Percentiles rank a stretch among this genome's conserved stretches.
Evolutionary conservation across 2,113 vertebrate species (phyloP).

Genomic region (Heterocephalus glaber): DNA sequence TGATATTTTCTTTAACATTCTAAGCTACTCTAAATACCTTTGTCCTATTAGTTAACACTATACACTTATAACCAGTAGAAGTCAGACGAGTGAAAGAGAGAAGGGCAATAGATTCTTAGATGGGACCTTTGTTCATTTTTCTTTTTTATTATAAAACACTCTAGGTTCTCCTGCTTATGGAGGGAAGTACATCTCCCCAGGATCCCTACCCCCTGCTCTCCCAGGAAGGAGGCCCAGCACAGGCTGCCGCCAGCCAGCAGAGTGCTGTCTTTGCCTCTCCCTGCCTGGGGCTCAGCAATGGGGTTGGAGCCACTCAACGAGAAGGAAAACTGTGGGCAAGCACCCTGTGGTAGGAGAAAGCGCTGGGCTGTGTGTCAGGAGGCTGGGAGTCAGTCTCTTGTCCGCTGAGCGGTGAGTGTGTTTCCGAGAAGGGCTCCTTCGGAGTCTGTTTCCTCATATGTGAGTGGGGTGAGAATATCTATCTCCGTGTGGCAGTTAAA

Average conservation of each 20-base stretch:
- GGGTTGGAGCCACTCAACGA: not conserved
- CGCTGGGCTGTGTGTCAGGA: not conserved
- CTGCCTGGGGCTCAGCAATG: not conserved
- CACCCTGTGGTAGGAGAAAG: not conserved
- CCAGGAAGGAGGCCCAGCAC: no score
- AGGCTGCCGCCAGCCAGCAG: not conserved
- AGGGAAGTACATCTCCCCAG: not conserved
- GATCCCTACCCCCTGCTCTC: not conserved
- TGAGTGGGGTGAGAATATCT: not conserved
- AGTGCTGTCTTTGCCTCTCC: not conserved
- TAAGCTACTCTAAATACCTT: not conserved
- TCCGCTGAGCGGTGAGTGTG: not conserved
- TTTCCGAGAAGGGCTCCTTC: not conserved
- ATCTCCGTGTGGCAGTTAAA: not conserved
- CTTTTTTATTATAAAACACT: not conserved
- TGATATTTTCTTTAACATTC: not conserved
- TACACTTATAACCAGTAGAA: not conserved
- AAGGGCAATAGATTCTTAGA: not conserved
- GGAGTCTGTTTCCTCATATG: not conserved
- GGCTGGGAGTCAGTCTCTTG: not conserved
- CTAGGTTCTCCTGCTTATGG: not conserved
- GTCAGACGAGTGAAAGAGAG: not conserved
- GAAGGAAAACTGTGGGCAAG: not conserved
- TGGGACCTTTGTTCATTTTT: not conserved
- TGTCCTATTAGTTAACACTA: not conserved